Percentiles rank a stretch among this genome's conserved stretches.
Conservation (phyloP, 1,140 invertebrate genomes). For the Yoshiicerus persimilis region DNA sequence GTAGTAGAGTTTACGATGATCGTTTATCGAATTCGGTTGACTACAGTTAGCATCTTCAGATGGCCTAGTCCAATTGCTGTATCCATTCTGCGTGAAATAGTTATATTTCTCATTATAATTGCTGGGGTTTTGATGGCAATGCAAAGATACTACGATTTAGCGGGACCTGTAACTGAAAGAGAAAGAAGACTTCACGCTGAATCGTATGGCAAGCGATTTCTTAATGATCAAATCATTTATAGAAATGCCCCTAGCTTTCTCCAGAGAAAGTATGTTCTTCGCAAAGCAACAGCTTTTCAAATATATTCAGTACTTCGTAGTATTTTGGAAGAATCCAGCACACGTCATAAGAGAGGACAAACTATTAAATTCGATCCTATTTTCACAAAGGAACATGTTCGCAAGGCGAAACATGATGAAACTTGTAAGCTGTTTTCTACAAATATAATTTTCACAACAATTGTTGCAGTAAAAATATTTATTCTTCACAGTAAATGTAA, state of each 20-base stretch:
- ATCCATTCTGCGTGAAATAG: background rate
- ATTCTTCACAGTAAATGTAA: too few species aligned
- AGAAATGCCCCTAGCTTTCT: slow-evolving; percentile 20
- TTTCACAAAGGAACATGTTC: background rate
- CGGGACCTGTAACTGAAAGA: background rate
- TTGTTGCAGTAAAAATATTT: too few species aligned
- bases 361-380: background rate
- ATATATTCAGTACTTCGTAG: background rate
- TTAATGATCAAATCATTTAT: slow-evolving; percentile 34
- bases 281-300: slow-evolving; percentile 22
- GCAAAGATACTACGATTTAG: background rate
- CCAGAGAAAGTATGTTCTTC: slow-evolving; percentile 29
- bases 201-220: background rate
- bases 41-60: background rate
- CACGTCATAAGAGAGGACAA: background rate
- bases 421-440: background rate
- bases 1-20: background rate
- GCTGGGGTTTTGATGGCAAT: background rate
- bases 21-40: background rate
- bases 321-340: background rate
- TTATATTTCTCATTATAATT: background rate
- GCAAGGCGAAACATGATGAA: background rate
- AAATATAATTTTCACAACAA: background rate
- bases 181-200: background rate
- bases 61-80: background rate